Percentiles rank a stretch among this genome's conserved stretches.
phyloP scores from a whole-genome alignment of 1,140 invertebrate species.

The Trichoplusia ni region DNA sequence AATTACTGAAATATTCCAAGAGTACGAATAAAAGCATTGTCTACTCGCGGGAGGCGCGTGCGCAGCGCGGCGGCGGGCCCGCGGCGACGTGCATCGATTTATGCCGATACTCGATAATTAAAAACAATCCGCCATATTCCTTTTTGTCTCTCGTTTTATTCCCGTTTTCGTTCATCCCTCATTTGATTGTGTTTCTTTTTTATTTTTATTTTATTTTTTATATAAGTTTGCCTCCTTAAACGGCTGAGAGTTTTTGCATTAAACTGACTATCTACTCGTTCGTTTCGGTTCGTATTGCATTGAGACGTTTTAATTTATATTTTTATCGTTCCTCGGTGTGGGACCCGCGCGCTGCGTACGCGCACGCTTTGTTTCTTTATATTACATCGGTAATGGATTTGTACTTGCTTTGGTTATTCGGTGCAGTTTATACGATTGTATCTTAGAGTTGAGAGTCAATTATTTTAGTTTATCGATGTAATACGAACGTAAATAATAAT shows the following conservation, averaged over 20 bases:
- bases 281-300: constrained; percentile 57
- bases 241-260: constrained; percentile 62
- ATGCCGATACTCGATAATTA: constrained; percentile 81
- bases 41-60: constrained; percentile 50
- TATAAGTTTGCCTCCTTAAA: constrained; percentile 47
- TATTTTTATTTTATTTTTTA: constrained; percentile 28
- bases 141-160: constrained; percentile 76
- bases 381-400: constrained; percentile 27
- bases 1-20: too few relatives aligned
- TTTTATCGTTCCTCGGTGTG: constrained; percentile 32
- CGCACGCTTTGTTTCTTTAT: constrained; percentile 27
- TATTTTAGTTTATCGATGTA: background rate
- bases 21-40: constrained; percentile 24
- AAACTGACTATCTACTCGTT: constrained; percentile 62
- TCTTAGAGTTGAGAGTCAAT: background rate
- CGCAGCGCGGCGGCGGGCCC: constrained; percentile 56
- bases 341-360: background rate
- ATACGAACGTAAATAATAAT: background rate
- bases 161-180: constrained; percentile 76
- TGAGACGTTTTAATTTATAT: constrained; percentile 78
- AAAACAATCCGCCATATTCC: constrained; percentile 80
- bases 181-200: constrained; percentile 77
- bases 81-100: constrained; percentile 77
- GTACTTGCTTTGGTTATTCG: constrained; percentile 1
- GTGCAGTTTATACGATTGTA: background rate